Percentiles rank a stretch among this genome's conserved stretches.
Conservation (phyloP, 1,140 invertebrate species). For the Dreissena rostriformis region DNA sequence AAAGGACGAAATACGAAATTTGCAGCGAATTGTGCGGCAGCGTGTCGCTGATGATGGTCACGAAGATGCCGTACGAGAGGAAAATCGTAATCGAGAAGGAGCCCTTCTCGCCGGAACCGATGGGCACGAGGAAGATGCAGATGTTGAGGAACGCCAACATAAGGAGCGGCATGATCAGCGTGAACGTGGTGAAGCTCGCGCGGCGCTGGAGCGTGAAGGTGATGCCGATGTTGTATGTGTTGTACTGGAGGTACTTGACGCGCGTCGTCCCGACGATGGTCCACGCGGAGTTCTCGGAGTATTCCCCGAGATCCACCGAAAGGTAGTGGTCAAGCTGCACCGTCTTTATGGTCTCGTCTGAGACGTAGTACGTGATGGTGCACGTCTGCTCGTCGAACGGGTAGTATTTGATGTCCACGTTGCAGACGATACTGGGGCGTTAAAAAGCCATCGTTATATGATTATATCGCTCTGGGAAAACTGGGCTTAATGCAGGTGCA, state of each 20-base stretch:
- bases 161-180: conserved; percentile 25
- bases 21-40: conserved; percentile 40
- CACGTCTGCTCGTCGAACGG: conserved; percentile 48
- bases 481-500: no score
- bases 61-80: conserved; percentile 42
- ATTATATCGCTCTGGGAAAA: no score
- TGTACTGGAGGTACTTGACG: background rate
- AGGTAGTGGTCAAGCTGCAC: background rate
- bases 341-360: conserved; percentile 11
- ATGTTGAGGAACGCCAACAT: conserved; percentile 41
- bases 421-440: conserved; percentile 26
- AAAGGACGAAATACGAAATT: conserved; percentile 26
- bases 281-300: conserved; percentile 36
- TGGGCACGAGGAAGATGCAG: conserved; percentile 38
- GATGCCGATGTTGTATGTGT: conserved; percentile 13
- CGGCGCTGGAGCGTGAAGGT: conserved; percentile 14
- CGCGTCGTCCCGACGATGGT: background rate
- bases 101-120: conserved; percentile 41
- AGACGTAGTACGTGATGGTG: conserved; percentile 25
- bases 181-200: conserved; percentile 28
- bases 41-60: conserved; percentile 24
- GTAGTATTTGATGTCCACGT: conserved; percentile 46
- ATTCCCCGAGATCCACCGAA: conserved; percentile 1
- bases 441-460: background rate
- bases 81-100: conserved; percentile 43